These are phyloP conservation scores for Stegastes partitus DNA, from an alignment of 2,113 vertebrate genomes.

Conservation along the genomic window DNA sequence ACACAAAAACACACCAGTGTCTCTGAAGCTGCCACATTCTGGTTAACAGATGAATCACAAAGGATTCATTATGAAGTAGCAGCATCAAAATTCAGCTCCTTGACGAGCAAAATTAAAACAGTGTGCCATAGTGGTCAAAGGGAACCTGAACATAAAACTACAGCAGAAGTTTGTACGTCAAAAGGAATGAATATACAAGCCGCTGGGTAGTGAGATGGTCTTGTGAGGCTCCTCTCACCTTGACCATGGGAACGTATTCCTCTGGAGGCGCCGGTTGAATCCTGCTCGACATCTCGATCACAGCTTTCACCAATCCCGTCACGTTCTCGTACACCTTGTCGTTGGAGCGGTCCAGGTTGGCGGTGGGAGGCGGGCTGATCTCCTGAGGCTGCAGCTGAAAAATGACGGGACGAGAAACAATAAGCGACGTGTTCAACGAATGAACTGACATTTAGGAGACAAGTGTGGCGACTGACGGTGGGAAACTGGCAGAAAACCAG, in stretches of 20 bases:
- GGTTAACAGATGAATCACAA: too few species aligned
- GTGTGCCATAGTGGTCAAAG: too few species aligned
- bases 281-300: constrained; percentile 99
- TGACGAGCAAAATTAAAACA: too few species aligned
- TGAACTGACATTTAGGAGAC: not conserved
- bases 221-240: constrained; percentile 82
- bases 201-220: not conserved
- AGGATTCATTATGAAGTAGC: too few species aligned
- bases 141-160: too few species aligned
- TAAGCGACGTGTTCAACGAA: not conserved
- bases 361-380: constrained; percentile 96
- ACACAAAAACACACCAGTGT: constrained; percentile 37
- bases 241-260: constrained; percentile 99
- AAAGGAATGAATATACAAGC: too few species aligned
- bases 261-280: constrained; percentile 97
- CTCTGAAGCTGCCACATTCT: too few species aligned
- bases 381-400: constrained; percentile 96
- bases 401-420: constrained; percentile 16
- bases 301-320: constrained; percentile 96
- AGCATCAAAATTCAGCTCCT: too few species aligned
- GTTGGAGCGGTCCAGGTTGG: constrained; percentile 97
- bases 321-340: constrained; percentile 99
- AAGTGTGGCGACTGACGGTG: not conserved
- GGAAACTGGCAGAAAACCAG: not conserved
- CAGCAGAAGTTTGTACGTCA: too few species aligned